Percentiles rank a stretch among this genome's conserved stretches.
Conservation (phyloP, 2,797 vertebrate species). For the Manis pentadactyla region DNA sequence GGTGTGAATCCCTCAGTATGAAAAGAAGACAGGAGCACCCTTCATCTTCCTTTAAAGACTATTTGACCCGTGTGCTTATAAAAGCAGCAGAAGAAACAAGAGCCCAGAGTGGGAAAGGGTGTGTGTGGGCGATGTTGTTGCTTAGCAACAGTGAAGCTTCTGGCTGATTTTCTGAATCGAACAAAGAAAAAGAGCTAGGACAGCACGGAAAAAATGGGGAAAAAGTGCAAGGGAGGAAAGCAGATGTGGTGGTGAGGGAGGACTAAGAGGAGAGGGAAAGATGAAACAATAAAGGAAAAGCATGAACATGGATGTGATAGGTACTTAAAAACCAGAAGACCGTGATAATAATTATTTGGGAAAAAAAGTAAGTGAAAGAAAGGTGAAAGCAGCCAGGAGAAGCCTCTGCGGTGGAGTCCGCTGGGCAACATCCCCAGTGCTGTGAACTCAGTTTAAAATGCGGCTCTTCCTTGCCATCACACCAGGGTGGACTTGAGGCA, state of each 20-base stretch:
- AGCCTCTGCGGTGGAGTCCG: background rate
- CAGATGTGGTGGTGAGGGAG: background rate
- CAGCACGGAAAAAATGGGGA: conserved; percentile 49
- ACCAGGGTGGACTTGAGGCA: background rate
- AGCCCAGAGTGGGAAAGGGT: conserved; percentile 40
- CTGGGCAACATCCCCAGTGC: background rate
- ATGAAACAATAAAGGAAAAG: background rate
- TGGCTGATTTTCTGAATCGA: conserved; percentile 48
- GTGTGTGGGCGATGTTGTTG: conserved; percentile 58
- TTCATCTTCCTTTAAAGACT: background rate
- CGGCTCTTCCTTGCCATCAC: background rate
- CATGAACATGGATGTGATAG: background rate
- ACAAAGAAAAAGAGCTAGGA: conserved; percentile 47
- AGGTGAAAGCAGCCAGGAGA: background rate
- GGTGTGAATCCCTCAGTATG: background rate
- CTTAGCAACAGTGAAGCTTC: conserved; percentile 77
- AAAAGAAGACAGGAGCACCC: background rate
- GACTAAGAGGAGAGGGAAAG: background rate
- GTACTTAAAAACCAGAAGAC: background rate
- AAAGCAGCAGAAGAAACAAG: conserved; percentile 31
- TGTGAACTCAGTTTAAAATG: background rate
- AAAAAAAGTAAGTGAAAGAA: background rate
- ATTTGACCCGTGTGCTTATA: background rate
- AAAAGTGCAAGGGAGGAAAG: background rate
- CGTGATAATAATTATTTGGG: background rate